Percentiles rank a stretch among this genome's conserved stretches.
These are phyloP conservation scores for Caretta caretta DNA, from an alignment of 2,113 vertebrate genomes.

Conservation along the genomic window DNA sequence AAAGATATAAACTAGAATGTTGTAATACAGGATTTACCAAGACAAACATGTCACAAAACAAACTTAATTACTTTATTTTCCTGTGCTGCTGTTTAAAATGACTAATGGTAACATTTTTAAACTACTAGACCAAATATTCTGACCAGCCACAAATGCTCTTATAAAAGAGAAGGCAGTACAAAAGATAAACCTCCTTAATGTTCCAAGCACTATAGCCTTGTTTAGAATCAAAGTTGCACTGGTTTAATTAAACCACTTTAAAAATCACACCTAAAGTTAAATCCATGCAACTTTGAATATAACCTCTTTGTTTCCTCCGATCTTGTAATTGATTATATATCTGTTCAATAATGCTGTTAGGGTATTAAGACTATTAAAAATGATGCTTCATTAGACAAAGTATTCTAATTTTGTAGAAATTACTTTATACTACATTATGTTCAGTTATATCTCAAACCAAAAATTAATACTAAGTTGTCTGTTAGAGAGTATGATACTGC, in stretches of 20 bases:
- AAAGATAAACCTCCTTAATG: fast-evolving
- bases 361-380: background rate
- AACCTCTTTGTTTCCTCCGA: fast-evolving
- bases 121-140: fast-evolving
- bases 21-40: fast-evolving
- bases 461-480: background rate
- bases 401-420: fast-evolving
- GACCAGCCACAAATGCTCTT: fast-evolving
- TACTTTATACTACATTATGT: too few relatives aligned
- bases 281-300: background rate
- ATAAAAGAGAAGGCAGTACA: fast-evolving
- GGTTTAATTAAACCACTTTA: background rate
- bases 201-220: background rate
- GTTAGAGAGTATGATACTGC: background rate
- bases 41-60: fast-evolving
- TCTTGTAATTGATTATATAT: background rate
- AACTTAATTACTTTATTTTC: background rate
- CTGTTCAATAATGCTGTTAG: fast-evolving
- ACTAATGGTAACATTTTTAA: background rate
- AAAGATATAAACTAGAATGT: background rate
- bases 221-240: fast-evolving
- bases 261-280: background rate
- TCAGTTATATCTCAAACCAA: background rate
- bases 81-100: fast-evolving
- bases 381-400: fast-evolving